Evolutionary conservation across 2,797 vertebrate species (phyloP).

Genomic region (Dendrocincla tyrannina): DNA sequence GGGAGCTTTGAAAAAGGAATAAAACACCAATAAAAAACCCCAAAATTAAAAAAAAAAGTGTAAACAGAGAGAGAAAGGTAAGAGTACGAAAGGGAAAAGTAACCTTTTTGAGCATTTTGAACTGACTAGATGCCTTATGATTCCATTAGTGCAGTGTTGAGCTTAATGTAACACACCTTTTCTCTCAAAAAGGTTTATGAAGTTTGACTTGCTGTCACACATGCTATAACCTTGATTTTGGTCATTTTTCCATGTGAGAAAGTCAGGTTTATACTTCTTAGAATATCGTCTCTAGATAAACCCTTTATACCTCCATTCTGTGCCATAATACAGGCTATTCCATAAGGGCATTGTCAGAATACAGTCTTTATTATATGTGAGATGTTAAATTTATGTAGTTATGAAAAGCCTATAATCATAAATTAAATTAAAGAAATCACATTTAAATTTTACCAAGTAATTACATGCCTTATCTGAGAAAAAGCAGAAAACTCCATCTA

Average conservation of each 20-base stretch:
- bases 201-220: not conserved
- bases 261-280: not conserved
- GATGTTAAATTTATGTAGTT: not conserved
- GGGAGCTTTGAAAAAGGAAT: not conserved
- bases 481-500: not conserved
- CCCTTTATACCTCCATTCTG: not conserved
- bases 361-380: not conserved
- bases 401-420: not conserved
- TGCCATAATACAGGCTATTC: not conserved
- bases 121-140: not conserved
- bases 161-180: not conserved
- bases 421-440: not conserved
- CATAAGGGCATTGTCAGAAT: not conserved
- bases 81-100: not conserved
- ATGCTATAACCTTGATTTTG: not conserved
- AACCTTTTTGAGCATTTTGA: not conserved
- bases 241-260: not conserved
- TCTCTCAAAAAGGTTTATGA: not conserved
- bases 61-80: not conserved
- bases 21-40: not conserved
- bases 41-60: not conserved
- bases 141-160: not conserved
- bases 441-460: not conserved
- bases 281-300: not conserved
- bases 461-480: not conserved